Base-by-base conservation (phyloP, 2,113 vertebrate genomes). In the Circaetus gallicus region DNA sequence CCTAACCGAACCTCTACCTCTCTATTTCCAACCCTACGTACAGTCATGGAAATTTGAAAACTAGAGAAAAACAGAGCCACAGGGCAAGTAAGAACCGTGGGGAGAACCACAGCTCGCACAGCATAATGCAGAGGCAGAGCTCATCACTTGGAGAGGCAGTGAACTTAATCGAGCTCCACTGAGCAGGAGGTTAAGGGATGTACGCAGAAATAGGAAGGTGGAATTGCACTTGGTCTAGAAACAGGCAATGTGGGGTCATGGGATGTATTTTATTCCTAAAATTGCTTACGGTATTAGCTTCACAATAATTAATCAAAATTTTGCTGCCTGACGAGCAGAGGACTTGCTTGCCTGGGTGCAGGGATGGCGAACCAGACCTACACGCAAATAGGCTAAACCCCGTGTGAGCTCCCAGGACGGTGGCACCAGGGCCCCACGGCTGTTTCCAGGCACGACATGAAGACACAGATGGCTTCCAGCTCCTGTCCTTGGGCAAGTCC, bases 321-420 rank as follows among this genome's bases (percentile, higher is more conserved):
- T 32, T 24, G 28, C 43, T 78, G 80, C 71, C 71, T n/a, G 80
- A 17, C 1, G 17, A 70, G 55, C 4, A 0, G 28, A 17, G 45
- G 26, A 47, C 50, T 47, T 9, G 16, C 47, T 24, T 11, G 55
- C 79, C 29, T 2, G 29, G 0, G 1, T 13, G 15, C 18, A 24
- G 62, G n/a, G 63, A 11, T 22, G 72, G 49, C 1, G 8, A 78
- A 12, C 24, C 63, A 52, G 52, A 43, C 61, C 78, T 19, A 20
- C 42, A 6, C 2, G 11, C 13, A 9, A 11, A 7, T 2, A 4
- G 8, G 5, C 45, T 16, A 7, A 69, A 26, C 32, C 18, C 43
- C 0, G 0, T 3, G 67, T 16, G 69, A 78, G 63, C 65, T 74
- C 85, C 72, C 0, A 0, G 71, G 65, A 16, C 0, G 1, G 62